A percentile compares a stretch with the other conserved stretches of the same genome.
Conservation (phyloP, 2,888 invertebrate species). For the Himalopsyche anomala region DNA sequence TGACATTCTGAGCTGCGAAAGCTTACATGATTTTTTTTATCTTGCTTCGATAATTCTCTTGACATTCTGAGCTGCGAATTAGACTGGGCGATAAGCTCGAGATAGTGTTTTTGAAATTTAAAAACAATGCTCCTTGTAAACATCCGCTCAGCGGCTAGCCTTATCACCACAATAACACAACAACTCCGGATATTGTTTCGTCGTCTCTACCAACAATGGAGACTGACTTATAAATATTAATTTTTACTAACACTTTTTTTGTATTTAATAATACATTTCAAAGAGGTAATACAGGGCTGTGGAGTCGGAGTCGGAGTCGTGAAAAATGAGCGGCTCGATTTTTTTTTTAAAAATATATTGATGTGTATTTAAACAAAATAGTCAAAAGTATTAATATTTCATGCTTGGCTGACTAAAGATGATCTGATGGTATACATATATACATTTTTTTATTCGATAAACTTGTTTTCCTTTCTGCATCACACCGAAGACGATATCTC, state of each 20-base stretch:
- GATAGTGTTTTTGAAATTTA: conserved; percentile 6
- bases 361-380: no score
- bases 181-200: neutral
- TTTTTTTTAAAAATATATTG: no score
- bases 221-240: neutral
- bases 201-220: neutral
- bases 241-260: neutral
- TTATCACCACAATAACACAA: conserved; percentile 10
- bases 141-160: conserved; percentile 3
- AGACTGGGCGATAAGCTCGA: neutral
- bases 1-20: conserved; percentile 25
- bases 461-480: no score
- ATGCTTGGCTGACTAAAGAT: no score
- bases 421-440: no score
- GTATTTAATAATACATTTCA: no score
- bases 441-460: no score
- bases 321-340: no score
- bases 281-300: no score
- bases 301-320: no score
- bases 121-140: conserved; percentile 26
- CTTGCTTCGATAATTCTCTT: neutral
- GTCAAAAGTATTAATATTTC: no score
- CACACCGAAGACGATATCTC: no score
- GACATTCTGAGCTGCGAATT: conserved; percentile 26
- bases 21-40: neutral